Evolutionary conservation across 2,797 vertebrate species (phyloP), one percentile per base, ranked within the genome.

Genomic region (Manis javanica): DNA sequence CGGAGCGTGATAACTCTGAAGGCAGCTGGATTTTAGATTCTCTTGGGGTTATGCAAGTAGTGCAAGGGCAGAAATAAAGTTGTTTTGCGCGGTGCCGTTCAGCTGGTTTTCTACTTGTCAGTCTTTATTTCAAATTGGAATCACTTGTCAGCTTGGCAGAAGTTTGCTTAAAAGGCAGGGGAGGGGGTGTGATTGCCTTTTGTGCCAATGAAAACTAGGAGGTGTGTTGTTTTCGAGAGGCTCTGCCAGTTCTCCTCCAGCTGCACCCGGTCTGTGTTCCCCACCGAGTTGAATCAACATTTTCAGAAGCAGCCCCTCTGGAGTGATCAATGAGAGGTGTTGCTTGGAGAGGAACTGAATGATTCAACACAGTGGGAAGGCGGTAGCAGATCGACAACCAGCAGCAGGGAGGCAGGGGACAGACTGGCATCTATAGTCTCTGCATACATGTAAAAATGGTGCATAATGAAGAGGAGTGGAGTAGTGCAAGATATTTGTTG

Each of bases 351-450:
- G 39, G 34, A 18, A n/a, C 18, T 37, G 71, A 97, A 94, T 92
- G 96, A 95, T 96, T 94, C 55, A 74, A 90, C 94, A 7, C 95
- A 94, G 89, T 66, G n/a, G 94, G 96, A 68, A 95, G 68, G 93
- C 77, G 21, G 82, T 74, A 72, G 71, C 83, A 82, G 83, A 96
- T 97, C 11, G 31, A 81, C 90, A 34, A 4, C 31, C 37, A 29
- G 3, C 23, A 49, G 74, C 71, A 14, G 93, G 93, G 82, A 46
- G 87, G 51, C 19, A 9, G 34, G 8, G 2, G 11, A 94, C 92
- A 83, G 89, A 74, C 9, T 83, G 72, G 9, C 71, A 98, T 93
- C 92, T 51, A 37, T 49, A 69, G 2, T 23, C 68, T 94, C 61
- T 15, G 68, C 19, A 2, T 61, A 49, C 26, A 15, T 0, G 0